A percentile compares a stretch with the other conserved stretches of the same genome.
Conservation (phyloP, 2,797 vertebrate species). For the Poecilia gillii region DNA sequence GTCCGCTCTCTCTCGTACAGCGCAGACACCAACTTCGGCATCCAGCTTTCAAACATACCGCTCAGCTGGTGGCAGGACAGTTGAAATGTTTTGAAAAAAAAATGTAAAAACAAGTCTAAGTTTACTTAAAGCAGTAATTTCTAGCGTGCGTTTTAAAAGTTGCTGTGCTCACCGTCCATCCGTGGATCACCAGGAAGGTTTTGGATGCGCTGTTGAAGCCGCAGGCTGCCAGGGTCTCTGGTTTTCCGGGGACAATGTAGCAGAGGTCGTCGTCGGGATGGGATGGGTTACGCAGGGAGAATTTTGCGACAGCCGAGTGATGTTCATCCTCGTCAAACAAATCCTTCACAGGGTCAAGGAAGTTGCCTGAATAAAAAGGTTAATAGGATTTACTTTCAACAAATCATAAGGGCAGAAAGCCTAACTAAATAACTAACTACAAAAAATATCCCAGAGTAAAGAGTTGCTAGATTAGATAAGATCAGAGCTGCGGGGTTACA, state of each 20-base stretch:
- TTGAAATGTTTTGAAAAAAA: not conserved
- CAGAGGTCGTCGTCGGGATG: conserved; percentile 81
- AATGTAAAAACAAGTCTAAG: not conserved
- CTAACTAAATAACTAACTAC: conserved; percentile 29
- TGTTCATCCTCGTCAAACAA: conserved; percentile 51
- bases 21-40: conserved; percentile 80
- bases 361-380: conserved; percentile 66
- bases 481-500: conserved; percentile 31
- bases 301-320: conserved; percentile 62
- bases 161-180: conserved; percentile 81
- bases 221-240: conserved; percentile 74
- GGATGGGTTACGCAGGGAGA: conserved; percentile 80
- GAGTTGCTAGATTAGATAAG: conserved; percentile 47
- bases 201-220: conserved; percentile 80
- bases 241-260: conserved; percentile 74
- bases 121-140: not conserved
- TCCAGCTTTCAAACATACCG: conserved; percentile 85
- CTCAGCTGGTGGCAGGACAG: conserved; percentile 72
- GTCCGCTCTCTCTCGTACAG: conserved; percentile 76
- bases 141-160: not conserved
- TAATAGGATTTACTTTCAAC: not conserved
- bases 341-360: conserved; percentile 72
- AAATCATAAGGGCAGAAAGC: conserved; percentile 5
- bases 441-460: conserved; percentile 37
- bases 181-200: conserved; percentile 86